Base-by-base conservation (phyloP, 2,797 vertebrate species). In the Menidia menidia region DNA sequence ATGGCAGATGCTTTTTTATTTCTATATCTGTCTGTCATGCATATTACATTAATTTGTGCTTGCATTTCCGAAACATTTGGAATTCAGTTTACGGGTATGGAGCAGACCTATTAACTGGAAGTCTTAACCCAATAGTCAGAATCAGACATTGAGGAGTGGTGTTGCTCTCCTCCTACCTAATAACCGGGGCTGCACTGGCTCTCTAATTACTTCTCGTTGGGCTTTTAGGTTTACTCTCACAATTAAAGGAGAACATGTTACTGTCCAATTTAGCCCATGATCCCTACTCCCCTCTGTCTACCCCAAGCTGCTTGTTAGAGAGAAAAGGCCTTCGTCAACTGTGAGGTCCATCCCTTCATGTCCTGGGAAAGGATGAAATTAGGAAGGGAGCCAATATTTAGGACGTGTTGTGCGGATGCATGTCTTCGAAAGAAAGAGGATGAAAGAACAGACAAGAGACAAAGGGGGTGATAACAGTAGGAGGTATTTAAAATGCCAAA, bases 321-420 rank as follows among this genome's bases (percentile, higher is more conserved):
- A 79, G 80, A 91, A 90, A 92, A 77, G 78, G 60, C 90, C 93
- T 95, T 94, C 93, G 92, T 96, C 95, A 96, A 95, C 91, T 91
- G 90, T 90, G 92, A 94, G 93, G 91, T 95, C 92, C 94, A 91
- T 94, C 93, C 92, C 82, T 83, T 95, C 92, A 94, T 94, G 94
- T 96, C 95, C 95, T 94, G 94, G 93, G 94, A 93, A 93, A 94
- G 79, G 76, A 83, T 78, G 53, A 88, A 80, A 88, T 77, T 68
- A 84, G 88, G 77, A 15, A 75, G 85, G 87, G 81, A 68, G 88
- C 88, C 90, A 90, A 68, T 64, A 75, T 71, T 33, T 75, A 80
- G 84, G 73, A 77, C 51, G 45, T 72, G 52, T 73, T 80, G 32
- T 55, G 19, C 67, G 62, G 70, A 82, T 72, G 68, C 57, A 14